These are phyloP conservation scores for Laspeyria flexula DNA, from an alignment of 2,888 invertebrate genomes.

Conservation along the genomic window DNA sequence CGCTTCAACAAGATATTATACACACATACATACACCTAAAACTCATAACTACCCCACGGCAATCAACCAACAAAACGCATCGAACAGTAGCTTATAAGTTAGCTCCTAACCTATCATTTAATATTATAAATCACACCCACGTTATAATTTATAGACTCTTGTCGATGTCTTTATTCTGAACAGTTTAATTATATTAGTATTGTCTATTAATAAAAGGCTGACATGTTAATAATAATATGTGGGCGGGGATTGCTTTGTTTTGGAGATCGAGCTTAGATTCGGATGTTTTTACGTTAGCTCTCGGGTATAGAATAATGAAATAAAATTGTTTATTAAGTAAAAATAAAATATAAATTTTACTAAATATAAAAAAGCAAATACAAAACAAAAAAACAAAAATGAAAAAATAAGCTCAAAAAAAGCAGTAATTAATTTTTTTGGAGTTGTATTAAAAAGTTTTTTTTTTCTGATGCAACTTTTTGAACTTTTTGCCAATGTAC, in stretches of 20 bases:
- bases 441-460: too few species aligned
- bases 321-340: too few species aligned
- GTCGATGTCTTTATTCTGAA: conserved; percentile 42
- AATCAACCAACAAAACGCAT: not conserved
- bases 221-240: conserved; percentile 61
- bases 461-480: too few species aligned
- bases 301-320: not conserved
- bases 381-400: too few species aligned
- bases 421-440: too few species aligned
- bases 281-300: not conserved
- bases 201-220: conserved; percentile 59
- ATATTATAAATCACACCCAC: conserved; percentile 46
- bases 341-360: too few species aligned
- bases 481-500: too few species aligned
- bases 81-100: conserved; percentile 38
- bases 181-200: conserved; percentile 56
- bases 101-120: conserved; percentile 38
- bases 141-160: conserved; percentile 34
- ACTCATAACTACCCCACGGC: not conserved
- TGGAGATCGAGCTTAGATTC: not conserved
- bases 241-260: conserved; percentile 34
- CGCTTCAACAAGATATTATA: not conserved
- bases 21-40: not conserved
- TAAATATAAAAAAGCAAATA: too few species aligned
- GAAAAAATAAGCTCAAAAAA: too few species aligned